Evolutionary conservation across 1,140 invertebrate genomes (phyloP).

Genomic region (Aphidius gifuensis): DNA sequence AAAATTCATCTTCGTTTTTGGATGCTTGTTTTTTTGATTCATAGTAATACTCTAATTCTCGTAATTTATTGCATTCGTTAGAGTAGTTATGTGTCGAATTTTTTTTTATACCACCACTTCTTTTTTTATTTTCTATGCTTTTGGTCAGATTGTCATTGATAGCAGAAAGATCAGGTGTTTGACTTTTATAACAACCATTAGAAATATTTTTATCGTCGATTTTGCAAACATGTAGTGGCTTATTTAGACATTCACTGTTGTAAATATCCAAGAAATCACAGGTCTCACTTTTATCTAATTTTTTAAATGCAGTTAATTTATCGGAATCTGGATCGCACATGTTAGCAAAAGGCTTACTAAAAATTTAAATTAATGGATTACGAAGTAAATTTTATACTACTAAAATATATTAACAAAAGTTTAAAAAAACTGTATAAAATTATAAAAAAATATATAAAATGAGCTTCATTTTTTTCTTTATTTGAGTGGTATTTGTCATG

Average conservation of each 20-base stretch:
- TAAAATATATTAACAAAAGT: too few relatives aligned
- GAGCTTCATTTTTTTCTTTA: too few relatives aligned
- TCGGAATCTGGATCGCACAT: slow-evolving; percentile 36
- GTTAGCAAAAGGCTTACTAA: neutral
- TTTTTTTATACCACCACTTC: neutral
- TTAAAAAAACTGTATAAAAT: too few relatives aligned
- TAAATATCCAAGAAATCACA: slow-evolving; percentile 36
- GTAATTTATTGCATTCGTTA: slow-evolving; percentile 9
- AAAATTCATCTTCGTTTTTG: too few relatives aligned
- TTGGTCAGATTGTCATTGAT: slow-evolving; percentile 3
- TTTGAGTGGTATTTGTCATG: too few relatives aligned
- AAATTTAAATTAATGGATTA: too few relatives aligned
- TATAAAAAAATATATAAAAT: too few relatives aligned
- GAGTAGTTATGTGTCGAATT: neutral
- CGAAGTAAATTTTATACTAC: too few relatives aligned
- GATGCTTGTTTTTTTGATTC: neutral
- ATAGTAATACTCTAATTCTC: slow-evolving; percentile 11
- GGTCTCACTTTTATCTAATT: slow-evolving; percentile 38
- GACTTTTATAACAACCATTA: slow-evolving; percentile 23
- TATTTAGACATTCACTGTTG: slow-evolving; percentile 37
- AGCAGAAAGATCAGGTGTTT: slow-evolving; percentile 30
- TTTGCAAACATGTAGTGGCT: slow-evolving; percentile 27
- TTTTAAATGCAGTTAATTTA: slow-evolving; percentile 39
- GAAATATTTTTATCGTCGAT: slow-evolving; percentile 14
- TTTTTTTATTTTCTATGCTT: slow-evolving; percentile 21